A percentile compares a stretch with the other conserved stretches of the same genome.
Conservation (phyloP, 2,888 invertebrate genomes). For the Ecliptopera silaceata region DNA sequence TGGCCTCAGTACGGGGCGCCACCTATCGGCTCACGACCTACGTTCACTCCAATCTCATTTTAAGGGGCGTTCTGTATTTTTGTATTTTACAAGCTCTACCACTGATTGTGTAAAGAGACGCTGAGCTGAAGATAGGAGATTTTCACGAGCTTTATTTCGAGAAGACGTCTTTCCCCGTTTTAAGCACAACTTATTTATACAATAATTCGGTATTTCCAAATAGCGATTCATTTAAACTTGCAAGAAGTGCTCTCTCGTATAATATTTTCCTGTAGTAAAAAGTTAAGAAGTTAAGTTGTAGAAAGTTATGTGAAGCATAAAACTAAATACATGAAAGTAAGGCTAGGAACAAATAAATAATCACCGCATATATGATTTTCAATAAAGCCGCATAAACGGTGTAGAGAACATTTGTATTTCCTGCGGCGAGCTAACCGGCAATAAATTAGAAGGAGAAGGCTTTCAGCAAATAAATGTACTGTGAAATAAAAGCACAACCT, state of each 20-base stretch:
- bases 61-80: slow-evolving; percentile 20
- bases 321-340: too few relatives aligned
- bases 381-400: slow-evolving; percentile 23
- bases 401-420: slow-evolving; percentile 30
- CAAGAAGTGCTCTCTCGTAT: too few relatives aligned
- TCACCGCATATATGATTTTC: neutral
- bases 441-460: slow-evolving; percentile 49
- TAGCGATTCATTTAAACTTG: too few relatives aligned
- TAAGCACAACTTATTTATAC: too few relatives aligned
- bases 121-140: neutral
- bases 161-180: neutral
- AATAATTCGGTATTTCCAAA: too few relatives aligned
- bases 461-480: slow-evolving; percentile 48
- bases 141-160: neutral
- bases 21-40: slow-evolving; percentile 23
- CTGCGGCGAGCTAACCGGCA: slow-evolving; percentile 36
- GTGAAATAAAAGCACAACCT: slow-evolving; percentile 43
- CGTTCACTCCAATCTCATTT: slow-evolving; percentile 30
- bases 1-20: slow-evolving; percentile 44
- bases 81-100: slow-evolving; percentile 9
- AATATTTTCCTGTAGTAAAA: too few relatives aligned
- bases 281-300: too few relatives aligned
- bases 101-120: slow-evolving; percentile 10
- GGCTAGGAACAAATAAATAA: too few relatives aligned
- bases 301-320: too few relatives aligned